Base-by-base conservation (phyloP, 37 sponge, comb jelly and placozoan genomes). In the Corticium candelabrum region DNA sequence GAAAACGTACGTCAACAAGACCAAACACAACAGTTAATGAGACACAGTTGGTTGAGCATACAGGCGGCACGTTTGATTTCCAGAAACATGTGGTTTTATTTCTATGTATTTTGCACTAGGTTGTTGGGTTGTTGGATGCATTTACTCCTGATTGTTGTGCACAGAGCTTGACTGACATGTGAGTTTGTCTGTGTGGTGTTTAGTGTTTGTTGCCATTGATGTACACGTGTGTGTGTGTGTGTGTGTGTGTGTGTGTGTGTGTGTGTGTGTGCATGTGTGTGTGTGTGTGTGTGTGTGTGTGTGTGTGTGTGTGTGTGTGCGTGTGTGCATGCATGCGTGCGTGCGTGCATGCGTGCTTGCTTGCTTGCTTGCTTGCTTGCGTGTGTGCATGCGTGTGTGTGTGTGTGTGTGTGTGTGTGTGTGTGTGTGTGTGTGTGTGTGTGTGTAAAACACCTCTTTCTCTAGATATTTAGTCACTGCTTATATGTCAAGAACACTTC, bases 381-480 rank as follows among this genome's bases (percentile, higher is more conserved):
- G 29, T 37, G 40, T 37, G 3, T 36, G 4, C 5, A 5, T 32
- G 4, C 30, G 0, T 76, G 43, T 40, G 41, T 75, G 39, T 76
- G 41, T 41, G 77, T 76, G 77, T 1, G 43, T 76, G 77, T 76
- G 77, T 50, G 38, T 35, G 37, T n/a, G n/a, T n/a, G n/a, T n/a
- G n/a, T n/a, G n/a, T n/a, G n/a, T n/a, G n/a, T n/a, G n/a, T n/a
- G n/a, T 43, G 38, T 43, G 38, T 35, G 78, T 35, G 78, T 77
- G 78, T 50, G 56, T 41, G 77, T 76, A 56, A n/a, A n/a, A n/a
- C n/a, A n/a, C n/a, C 57, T 39, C 5, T 39, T 79, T 21, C 11
- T 50, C 21, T 67, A 92, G 93, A 34, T 97, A 97, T 69, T 81
- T 97, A 29, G 99, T 94, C 21, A 97, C 87, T n/a, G 87, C 89